phyloP scores from a whole-genome alignment of 2,888 invertebrate species.

The Aphodius sticticus region DNA sequence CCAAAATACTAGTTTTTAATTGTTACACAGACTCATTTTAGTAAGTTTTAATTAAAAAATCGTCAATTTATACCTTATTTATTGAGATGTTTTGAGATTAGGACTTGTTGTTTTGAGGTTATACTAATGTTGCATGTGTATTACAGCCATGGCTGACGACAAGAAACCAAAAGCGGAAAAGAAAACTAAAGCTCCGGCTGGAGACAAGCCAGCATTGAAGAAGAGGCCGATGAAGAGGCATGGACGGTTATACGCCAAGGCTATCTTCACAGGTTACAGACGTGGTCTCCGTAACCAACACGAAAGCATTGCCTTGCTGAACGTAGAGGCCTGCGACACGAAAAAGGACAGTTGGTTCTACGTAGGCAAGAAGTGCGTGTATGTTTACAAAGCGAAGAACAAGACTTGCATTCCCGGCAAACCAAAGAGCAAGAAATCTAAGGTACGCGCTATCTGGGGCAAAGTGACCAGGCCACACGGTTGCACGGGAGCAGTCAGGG shows the following conservation, averaged over 20 bases:
- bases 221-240: conserved; percentile 68
- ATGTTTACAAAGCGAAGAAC: conserved; percentile 95
- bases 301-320: conserved; percentile 94
- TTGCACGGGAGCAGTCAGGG: conserved; percentile 93
- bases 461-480: conserved; percentile 97
- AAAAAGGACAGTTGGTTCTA: conserved; percentile 90
- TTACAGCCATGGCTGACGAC: conserved; percentile 70
- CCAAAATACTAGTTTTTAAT: conserved; percentile 30
- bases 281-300: conserved; percentile 97
- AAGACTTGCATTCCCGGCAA: conserved; percentile 87
- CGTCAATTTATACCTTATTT: conserved; percentile 15
- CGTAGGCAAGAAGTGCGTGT: conserved; percentile 96
- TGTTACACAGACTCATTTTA: conserved; percentile 10
- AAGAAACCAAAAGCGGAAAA: conserved; percentile 68
- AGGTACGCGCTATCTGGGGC: conserved; percentile 97
- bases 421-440: conserved; percentile 83
- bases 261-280: conserved; percentile 95
- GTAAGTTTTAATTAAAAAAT: conserved; percentile 27
- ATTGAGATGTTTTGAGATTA: conserved; percentile 46
- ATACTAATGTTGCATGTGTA: conserved; percentile 29
- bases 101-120: conserved; percentile 15
- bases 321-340: conserved; percentile 88
- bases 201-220: conserved; percentile 63
- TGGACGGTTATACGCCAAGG: conserved; percentile 95
- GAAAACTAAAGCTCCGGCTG: conserved; percentile 64